phyloP scores from a whole-genome alignment of 2,113 vertebrate genomes.

The Polypterus senegalus region DNA sequence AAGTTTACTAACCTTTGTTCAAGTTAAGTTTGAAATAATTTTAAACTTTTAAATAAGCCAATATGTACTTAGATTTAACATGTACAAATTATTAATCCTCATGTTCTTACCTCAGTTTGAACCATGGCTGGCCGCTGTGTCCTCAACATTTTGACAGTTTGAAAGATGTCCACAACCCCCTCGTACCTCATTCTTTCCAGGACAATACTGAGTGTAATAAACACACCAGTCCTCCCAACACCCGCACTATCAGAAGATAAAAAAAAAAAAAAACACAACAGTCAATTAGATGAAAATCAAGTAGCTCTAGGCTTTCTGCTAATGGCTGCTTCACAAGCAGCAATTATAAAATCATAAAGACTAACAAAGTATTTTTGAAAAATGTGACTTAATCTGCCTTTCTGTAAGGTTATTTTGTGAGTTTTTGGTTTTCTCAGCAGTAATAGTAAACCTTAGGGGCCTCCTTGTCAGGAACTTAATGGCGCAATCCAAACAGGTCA shows the following conservation, averaged over 20 bases:
- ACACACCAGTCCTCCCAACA: constrained; percentile 93
- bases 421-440: not conserved
- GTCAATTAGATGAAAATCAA: constrained; percentile 18
- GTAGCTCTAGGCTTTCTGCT: constrained; percentile 28
- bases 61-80: no score
- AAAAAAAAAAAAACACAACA: not conserved
- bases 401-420: constrained; percentile 8
- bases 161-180: constrained; percentile 98
- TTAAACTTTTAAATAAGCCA: no score
- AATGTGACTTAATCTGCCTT: constrained; percentile 2
- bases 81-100: not conserved
- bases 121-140: constrained; percentile 97
- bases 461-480: constrained; percentile 9
- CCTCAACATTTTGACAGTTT: constrained; percentile 98
- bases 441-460: not conserved
- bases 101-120: constrained; percentile 84
- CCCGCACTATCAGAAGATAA: constrained; percentile 62
- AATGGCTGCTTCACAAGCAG: constrained; percentile 9
- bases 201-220: constrained; percentile 97
- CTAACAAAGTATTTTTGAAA: constrained; percentile 8
- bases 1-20: no score
- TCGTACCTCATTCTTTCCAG: constrained; percentile 98
- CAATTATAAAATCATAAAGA: constrained; percentile 12
- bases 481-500: constrained; percentile 9
- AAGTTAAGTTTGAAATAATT: no score